phyloP scores from a whole-genome alignment of 2,797 vertebrate species.

The Lagorchestes hirsutus region DNA sequence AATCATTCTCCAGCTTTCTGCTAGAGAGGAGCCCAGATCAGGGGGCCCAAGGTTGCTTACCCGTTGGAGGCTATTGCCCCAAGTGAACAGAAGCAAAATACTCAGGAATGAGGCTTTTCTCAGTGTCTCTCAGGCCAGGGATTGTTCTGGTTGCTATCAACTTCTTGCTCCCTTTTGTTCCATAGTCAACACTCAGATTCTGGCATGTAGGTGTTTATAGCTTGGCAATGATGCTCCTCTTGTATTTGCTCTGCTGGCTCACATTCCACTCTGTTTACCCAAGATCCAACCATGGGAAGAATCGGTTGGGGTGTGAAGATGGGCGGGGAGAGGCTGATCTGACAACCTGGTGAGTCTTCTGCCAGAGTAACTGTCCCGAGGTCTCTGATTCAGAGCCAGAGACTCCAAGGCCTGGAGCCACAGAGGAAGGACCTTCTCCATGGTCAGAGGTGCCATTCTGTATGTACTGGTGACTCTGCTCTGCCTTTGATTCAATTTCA shows the following conservation, averaged over 20 bases:
- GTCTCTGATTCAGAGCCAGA: background rate
- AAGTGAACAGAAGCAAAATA: background rate
- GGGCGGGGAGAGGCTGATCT: background rate
- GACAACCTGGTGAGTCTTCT: background rate
- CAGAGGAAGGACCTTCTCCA: background rate
- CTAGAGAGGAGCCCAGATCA: background rate
- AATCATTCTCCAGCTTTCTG: background rate
- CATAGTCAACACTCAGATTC: constrained; percentile 17
- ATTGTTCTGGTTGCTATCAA: background rate
- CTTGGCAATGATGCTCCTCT: background rate
- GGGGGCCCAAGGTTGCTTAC: background rate
- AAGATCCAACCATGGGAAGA: constrained; percentile 11
- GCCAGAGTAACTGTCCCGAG: background rate
- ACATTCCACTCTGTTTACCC: constrained; percentile 34
- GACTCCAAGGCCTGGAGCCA: background rate
- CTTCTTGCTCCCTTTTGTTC: constrained; percentile 16
- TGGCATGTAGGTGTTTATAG: constrained; percentile 35
- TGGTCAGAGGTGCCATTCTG: background rate
- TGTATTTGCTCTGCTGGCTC: constrained; percentile 4
- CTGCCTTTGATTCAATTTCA: background rate
- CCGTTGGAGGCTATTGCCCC: background rate
- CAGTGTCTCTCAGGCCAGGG: background rate
- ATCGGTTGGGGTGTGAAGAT: background rate
- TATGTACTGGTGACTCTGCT: background rate
- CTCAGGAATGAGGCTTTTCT: constrained; percentile 28